Conservation (phyloP, 2,797 vertebrate species). For the Alcedo quadribrachys region DNA sequence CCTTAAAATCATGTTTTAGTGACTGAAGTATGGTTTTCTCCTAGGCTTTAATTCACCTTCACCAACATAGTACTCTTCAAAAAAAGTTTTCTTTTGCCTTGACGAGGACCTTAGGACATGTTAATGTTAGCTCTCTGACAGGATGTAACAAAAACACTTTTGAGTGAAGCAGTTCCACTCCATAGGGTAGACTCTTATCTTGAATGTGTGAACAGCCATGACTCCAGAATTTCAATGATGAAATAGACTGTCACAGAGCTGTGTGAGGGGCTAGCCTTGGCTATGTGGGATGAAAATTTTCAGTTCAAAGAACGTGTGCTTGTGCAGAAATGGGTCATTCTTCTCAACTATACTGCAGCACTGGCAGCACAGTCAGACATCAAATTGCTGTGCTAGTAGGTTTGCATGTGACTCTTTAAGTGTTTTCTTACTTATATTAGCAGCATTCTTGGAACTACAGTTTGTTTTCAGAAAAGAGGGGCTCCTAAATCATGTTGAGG, state of each 20-base stretch:
- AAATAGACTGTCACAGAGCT: neutral
- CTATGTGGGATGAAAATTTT: neutral
- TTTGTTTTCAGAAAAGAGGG: neutral
- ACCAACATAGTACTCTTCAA: neutral
- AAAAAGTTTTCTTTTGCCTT: constrained; percentile 5
- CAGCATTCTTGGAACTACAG: neutral
- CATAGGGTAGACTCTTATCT: constrained; percentile 22
- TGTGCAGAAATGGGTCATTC: constrained; percentile 2
- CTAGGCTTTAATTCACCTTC: neutral
- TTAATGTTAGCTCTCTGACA: constrained; percentile 27
- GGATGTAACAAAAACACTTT: constrained; percentile 48
- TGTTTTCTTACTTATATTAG: neutral
- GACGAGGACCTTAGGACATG: constrained; percentile 15
- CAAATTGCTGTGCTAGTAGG: neutral
- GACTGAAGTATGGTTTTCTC: neutral
- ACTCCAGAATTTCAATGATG: constrained; percentile 49
- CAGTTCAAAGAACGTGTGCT: neutral
- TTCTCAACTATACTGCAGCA: neutral
- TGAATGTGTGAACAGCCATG: constrained; percentile 41
- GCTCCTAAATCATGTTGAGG: neutral
- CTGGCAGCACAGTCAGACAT: neutral
- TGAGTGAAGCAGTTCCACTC: constrained; percentile 47
- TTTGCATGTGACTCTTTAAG: accelerated
- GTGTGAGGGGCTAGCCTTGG: neutral
- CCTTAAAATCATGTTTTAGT: neutral